These are phyloP conservation scores for Hippocampus guttulatus DNA, from an alignment of 2,113 vertebrate genomes.

Conservation along the genomic window DNA sequence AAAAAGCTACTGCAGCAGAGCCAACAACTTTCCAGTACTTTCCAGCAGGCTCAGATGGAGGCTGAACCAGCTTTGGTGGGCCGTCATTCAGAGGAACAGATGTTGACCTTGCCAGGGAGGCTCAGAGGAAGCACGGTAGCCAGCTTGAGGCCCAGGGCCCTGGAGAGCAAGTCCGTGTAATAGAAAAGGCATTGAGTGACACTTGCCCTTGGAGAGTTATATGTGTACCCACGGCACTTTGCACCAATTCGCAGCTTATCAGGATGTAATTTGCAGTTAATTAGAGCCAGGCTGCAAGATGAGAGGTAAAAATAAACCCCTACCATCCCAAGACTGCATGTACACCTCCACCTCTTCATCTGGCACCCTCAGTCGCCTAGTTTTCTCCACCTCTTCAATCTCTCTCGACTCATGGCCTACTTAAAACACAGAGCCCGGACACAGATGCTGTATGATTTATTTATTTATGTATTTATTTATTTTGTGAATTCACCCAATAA, in stretches of 20 bases:
- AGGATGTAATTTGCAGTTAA: slow-evolving; percentile 71
- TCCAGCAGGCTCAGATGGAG: slow-evolving; percentile 28
- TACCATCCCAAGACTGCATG: slow-evolving; percentile 12
- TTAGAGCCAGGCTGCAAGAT: slow-evolving; percentile 54
- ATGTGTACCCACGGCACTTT: slow-evolving; percentile 28
- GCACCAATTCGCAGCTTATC: slow-evolving; percentile 31
- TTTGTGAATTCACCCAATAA: slow-evolving; percentile 3
- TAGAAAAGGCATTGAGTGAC: slow-evolving; percentile 19
- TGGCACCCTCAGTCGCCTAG: slow-evolving; percentile 20
- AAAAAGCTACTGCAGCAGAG: background rate
- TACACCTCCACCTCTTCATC: slow-evolving; percentile 38
- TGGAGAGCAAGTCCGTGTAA: slow-evolving; percentile 43
- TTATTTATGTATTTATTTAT: background rate
- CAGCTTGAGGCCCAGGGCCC: slow-evolving; percentile 34
- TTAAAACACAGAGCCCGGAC: slow-evolving; percentile 47
- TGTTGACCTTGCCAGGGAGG: slow-evolving; percentile 29
- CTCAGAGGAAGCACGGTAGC: slow-evolving; percentile 21
- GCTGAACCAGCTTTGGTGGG: slow-evolving; percentile 26
- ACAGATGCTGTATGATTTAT: background rate
- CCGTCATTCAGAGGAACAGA: slow-evolving; percentile 36
- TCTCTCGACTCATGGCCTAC: slow-evolving; percentile 52
- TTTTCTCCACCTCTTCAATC: slow-evolving; percentile 42
- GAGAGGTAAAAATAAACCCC: slow-evolving; percentile 61
- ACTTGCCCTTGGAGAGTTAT: slow-evolving; percentile 28
- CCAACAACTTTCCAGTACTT: slow-evolving; percentile 6